phyloP scores from a whole-genome alignment of 2,797 vertebrate genomes.

The Phataginus tricuspis region DNA sequence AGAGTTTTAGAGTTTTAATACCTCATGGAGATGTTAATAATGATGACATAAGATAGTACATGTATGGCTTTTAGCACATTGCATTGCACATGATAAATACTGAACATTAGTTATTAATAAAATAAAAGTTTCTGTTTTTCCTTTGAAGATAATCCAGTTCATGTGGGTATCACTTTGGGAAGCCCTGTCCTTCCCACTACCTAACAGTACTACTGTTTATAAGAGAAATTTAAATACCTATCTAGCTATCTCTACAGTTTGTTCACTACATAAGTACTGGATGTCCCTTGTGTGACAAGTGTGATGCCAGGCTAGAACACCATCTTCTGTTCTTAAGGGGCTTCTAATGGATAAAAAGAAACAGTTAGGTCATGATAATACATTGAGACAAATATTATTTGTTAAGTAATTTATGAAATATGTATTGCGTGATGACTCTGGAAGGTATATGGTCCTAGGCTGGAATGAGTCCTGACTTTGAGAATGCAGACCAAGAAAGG shows the following conservation, averaged over 20 bases:
- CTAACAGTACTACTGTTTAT: neutral
- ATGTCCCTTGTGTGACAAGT: neutral
- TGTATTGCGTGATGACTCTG: neutral
- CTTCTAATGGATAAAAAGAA: neutral
- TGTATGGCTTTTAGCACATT: neutral
- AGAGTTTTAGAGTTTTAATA: neutral
- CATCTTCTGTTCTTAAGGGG: neutral
- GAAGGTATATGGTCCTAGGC: neutral
- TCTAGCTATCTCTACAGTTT: neutral
- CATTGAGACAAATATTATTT: neutral
- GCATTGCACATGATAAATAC: neutral
- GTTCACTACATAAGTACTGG: neutral
- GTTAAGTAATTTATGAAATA: neutral
- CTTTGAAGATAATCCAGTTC: neutral
- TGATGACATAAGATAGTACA: neutral
- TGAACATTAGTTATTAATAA: neutral
- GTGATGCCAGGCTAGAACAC: neutral
- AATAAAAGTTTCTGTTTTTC: neutral
- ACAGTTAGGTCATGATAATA: neutral
- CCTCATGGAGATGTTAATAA: neutral
- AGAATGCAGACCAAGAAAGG: neutral
- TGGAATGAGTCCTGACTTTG: neutral
- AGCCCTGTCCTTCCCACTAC: neutral
- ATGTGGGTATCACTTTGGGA: neutral
- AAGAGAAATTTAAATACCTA: neutral